Percentiles rank a stretch among this genome's conserved stretches.
Evolutionary conservation across 2,113 vertebrate species (phyloP).

Genomic region (Charadrius vociferus): DNA sequence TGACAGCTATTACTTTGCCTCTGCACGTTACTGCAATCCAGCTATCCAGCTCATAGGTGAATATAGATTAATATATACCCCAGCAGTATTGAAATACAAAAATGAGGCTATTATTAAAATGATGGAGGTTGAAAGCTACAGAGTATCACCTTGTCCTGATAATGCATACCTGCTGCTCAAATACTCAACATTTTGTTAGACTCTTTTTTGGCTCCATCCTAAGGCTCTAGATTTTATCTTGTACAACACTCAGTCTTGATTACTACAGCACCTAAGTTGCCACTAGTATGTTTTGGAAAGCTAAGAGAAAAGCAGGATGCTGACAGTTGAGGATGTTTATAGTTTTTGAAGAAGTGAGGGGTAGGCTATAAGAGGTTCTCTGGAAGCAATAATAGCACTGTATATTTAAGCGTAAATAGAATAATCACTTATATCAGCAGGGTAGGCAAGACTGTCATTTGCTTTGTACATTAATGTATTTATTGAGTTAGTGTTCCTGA

Average conservation of each 20-base stretch:
- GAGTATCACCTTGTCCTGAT: neutral
- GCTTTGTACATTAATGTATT: conserved; percentile 16
- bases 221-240: neutral
- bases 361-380: neutral
- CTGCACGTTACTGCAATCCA: neutral
- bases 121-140: neutral
- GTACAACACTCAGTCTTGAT: neutral
- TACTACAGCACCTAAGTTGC: neutral
- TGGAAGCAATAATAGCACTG: neutral
- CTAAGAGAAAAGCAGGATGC: neutral
- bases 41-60: neutral
- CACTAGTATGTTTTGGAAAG: neutral
- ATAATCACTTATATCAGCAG: conserved; percentile 48
- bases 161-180: neutral
- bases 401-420: neutral
- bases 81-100: neutral
- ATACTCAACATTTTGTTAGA: neutral
- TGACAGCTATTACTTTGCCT: neutral
- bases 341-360: neutral
- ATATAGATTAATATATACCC: neutral
- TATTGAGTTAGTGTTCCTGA: conserved; percentile 36
- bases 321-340: neutral
- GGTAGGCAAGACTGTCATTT: neutral
- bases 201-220: neutral
- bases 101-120: neutral